phyloP scores from a whole-genome alignment of 1,140 invertebrate species.

The Drosophila paulistorum region DNA sequence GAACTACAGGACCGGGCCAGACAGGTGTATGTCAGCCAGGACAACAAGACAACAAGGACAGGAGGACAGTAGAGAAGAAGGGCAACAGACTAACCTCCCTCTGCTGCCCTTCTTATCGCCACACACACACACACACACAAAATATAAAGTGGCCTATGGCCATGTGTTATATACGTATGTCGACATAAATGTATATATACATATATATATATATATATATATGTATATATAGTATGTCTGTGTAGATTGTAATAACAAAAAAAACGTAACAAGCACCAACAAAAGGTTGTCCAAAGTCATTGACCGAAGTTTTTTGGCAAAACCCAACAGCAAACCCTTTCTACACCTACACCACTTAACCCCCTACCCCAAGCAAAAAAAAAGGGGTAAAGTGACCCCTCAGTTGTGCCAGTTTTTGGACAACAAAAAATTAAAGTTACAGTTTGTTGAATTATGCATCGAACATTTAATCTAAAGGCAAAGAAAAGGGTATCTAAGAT shows the following conservation, averaged over 20 bases:
- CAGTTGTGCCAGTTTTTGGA: background rate
- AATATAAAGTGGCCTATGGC: constrained; percentile 53
- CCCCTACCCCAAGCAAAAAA: background rate
- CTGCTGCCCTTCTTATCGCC: constrained; percentile 62
- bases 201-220: background rate
- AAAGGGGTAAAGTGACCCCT: background rate
- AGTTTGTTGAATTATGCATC: constrained; percentile 6
- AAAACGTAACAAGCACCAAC: constrained; percentile 34
- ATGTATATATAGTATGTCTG: constrained; percentile 10
- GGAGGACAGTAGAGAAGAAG: background rate
- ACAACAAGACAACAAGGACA: background rate
- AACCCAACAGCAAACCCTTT: background rate
- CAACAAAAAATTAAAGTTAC: constrained; percentile 1
- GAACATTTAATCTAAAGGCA: background rate
- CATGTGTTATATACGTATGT: constrained; percentile 3
- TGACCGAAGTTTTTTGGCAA: constrained; percentile 46
- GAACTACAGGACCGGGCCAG: constrained; percentile 53
- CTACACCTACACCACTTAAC: no score
- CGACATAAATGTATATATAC: background rate
- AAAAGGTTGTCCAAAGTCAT: constrained; percentile 62
- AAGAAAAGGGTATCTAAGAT: no score
- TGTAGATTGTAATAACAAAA: constrained; percentile 55
- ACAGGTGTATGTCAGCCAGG: constrained; percentile 72
- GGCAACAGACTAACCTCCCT: background rate
- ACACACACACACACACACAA: background rate